These are phyloP conservation scores for Meteorus cinctellus DNA, from an alignment of 2,888 invertebrate genomes.

Conservation along the genomic window DNA sequence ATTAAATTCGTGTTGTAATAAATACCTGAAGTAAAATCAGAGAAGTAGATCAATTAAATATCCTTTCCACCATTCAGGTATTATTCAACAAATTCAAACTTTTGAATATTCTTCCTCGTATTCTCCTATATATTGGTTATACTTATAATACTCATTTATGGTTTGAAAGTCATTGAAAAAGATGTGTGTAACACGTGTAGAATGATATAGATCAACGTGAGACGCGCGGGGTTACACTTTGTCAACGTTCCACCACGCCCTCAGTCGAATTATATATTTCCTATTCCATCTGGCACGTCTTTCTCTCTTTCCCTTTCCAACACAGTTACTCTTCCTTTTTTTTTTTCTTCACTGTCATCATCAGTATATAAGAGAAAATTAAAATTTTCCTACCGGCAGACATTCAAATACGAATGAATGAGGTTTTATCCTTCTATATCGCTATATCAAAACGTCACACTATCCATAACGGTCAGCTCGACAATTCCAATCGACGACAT, in stretches of 20 bases:
- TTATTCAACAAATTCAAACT: too few relatives aligned
- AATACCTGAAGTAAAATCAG: too few relatives aligned
- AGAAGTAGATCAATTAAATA: too few relatives aligned
- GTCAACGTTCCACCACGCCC: constrained; percentile 61
- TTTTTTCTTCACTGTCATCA: not conserved
- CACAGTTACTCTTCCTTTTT: not conserved
- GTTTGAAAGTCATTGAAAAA: constrained; percentile 42
- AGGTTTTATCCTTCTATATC: constrained; percentile 24
- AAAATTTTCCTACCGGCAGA: not conserved
- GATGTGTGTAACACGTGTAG: constrained; percentile 61
- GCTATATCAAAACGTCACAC: constrained; percentile 28
- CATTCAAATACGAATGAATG: constrained; percentile 24
- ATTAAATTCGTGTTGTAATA: too few relatives aligned
- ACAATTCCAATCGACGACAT: constrained; percentile 49
- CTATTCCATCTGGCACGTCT: constrained; percentile 35
- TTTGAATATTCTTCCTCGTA: too few relatives aligned
- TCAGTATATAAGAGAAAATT: not conserved
- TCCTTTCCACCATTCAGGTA: too few relatives aligned
- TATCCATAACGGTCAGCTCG: constrained; percentile 40
- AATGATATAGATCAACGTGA: constrained; percentile 56
- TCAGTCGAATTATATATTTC: constrained; percentile 53
- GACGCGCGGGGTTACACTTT: constrained; percentile 56
- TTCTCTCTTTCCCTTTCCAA: not conserved
- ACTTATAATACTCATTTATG: not conserved
- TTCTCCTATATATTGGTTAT: constrained; percentile 35